Evolutionary conservation across 2,888 invertebrate species (phyloP), one percentile per base, ranked within the genome.

Genomic region (Axea sp.): DNA sequence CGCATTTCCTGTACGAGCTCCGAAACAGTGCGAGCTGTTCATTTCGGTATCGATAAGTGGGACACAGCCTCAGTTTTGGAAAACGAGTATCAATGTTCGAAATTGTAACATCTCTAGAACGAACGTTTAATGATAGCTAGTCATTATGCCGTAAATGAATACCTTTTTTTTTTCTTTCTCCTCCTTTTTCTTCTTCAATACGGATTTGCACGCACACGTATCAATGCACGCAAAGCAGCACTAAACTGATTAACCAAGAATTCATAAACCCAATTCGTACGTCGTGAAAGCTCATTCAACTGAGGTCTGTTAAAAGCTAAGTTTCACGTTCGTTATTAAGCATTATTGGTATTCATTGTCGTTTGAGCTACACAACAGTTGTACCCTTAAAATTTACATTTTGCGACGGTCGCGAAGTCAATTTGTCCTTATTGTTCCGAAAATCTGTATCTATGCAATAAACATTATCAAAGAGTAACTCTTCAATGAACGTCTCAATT

Each of bases 401-500:
- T 45, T 43, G 33, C 41, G 33, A 33, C 39, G 53, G 12, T 15
- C 24, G 11, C 33, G 19, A 35, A 11, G 30, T 47, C 45, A 47
- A 26, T 12, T 35, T 6, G 11, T 35, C 12, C 37, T 47, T 45
- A 60, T 47, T 47, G 28, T 28, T 45, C 26, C 37, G 6, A 15
- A 39, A 49, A 35, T 19, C 26, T 17, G 9, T 43, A 4, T 11
- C 19, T 45, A 62, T 30, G 45, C 49, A 39, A 22, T 41, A 62
- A 30, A 39, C 15, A 35, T 49, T 24, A 39, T 62, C 62, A 39
- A 39, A 62, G 15, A 12, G 6, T 5, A 15, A 55, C 30, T 57
- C 2, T 55, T 11, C 31, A 41, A 35, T 26, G 67, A 67, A 67
- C 49, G 67, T 67, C 67, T 67, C 59, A 59, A 59, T 67, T 67